phyloP scores from a whole-genome alignment of 1,140 invertebrate species.

The Drosophila quadrilineata region DNA sequence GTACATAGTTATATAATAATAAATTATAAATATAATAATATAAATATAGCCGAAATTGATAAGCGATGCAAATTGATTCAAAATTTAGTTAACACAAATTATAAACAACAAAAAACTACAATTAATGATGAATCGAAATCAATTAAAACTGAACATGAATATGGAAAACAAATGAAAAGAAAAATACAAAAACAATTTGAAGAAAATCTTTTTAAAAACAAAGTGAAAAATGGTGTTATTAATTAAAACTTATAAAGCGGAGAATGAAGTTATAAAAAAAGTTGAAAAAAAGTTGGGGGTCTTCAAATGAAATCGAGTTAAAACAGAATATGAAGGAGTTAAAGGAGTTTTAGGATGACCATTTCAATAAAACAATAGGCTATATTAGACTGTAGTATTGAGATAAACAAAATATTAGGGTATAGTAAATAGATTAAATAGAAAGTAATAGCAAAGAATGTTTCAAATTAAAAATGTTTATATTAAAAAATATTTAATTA shows the following conservation, averaged over 20 bases:
- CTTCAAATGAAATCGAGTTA: no score
- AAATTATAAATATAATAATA: no score
- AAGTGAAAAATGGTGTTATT: conserved; percentile 20
- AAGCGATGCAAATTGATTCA: conserved; percentile 48
- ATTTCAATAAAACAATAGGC: not conserved
- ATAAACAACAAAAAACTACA: conserved; percentile 75
- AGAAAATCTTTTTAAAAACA: conserved; percentile 62
- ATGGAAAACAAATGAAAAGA: no score
- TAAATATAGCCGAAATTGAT: conserved; percentile 64
- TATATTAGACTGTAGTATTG: no score
- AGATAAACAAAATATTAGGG: no score
- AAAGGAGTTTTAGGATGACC: not conserved
- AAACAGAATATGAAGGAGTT: no score
- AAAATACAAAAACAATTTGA: conserved; percentile 48
- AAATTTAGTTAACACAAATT: conserved; percentile 79
- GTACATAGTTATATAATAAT: conserved; percentile 71
- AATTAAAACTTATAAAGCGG: not conserved
- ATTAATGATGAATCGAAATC: conserved; percentile 75
- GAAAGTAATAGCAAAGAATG: no score
- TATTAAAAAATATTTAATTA: no score
- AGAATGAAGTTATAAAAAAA: not conserved
- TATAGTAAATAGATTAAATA: no score
- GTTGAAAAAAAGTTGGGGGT: no score
- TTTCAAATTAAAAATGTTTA: no score
- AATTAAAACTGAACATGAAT: no score